phyloP scores from a whole-genome alignment of 2,797 vertebrate species.

The Todus mexicanus region DNA sequence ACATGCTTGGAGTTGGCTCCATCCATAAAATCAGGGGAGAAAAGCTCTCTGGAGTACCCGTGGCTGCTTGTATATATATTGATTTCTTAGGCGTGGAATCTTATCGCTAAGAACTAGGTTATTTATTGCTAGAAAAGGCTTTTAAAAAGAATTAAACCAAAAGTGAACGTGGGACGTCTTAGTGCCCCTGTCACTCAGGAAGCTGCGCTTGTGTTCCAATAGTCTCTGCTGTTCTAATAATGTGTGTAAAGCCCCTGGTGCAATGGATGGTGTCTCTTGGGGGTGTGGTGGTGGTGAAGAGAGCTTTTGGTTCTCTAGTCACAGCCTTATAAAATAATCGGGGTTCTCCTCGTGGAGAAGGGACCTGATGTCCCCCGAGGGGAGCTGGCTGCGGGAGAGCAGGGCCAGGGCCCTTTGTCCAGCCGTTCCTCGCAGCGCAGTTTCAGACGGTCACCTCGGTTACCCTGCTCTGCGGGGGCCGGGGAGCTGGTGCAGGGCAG shows the following conservation, averaged over 20 bases:
- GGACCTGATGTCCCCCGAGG: too few species aligned
- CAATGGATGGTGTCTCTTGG: not conserved
- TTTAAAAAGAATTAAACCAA: not conserved
- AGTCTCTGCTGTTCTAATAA: not conserved
- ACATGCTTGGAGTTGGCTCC: not conserved
- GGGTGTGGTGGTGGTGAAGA: not conserved
- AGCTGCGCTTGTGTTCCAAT: not conserved
- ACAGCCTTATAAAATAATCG: not conserved
- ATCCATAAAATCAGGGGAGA: not conserved
- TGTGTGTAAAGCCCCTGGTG: accelerated
- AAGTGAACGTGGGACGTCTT: not conserved
- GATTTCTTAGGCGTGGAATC: not conserved
- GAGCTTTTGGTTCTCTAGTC: not conserved
- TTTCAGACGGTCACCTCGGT: not conserved
- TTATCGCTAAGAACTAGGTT: not conserved
- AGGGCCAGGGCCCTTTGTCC: not conserved
- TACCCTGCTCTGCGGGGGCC: not conserved
- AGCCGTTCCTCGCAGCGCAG: accelerated
- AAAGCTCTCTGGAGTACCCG: not conserved
- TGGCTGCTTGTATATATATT: not conserved
- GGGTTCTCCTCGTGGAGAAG: not conserved
- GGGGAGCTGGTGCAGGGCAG: not conserved
- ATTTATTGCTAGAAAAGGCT: not conserved
- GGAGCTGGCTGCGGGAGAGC: too few species aligned
- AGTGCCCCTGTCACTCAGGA: not conserved